These are phyloP conservation scores for Fregetta grallaria DNA, from an alignment of 2,113 vertebrate species.

Conservation along the genomic window DNA sequence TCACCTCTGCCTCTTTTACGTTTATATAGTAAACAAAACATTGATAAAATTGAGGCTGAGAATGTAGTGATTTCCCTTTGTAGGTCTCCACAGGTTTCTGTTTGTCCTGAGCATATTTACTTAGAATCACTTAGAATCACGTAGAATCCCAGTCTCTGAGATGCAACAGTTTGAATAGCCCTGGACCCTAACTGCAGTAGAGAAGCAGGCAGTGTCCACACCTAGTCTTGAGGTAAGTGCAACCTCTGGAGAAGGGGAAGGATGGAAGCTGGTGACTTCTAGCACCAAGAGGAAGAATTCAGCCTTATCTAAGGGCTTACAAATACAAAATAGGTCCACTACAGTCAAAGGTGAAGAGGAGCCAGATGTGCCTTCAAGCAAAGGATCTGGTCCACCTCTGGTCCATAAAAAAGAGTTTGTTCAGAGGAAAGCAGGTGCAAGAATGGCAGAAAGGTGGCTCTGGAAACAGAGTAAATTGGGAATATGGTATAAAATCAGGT, in stretches of 20 bases:
- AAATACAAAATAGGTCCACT: background rate
- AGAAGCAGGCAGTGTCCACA: background rate
- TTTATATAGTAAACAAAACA: constrained; percentile 64
- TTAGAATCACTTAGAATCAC: no score
- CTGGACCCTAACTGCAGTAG: background rate
- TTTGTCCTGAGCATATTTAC: constrained; percentile 22
- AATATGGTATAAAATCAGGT: background rate
- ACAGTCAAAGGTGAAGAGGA: background rate
- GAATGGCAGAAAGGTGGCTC: background rate
- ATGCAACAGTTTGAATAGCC: background rate
- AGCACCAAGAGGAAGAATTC: background rate
- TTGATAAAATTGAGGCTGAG: constrained; percentile 48
- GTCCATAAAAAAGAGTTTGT: background rate
- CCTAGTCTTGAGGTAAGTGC: background rate
- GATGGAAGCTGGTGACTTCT: background rate
- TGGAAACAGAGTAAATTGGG: background rate
- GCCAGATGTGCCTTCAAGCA: background rate
- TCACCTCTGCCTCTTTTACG: constrained; percentile 8
- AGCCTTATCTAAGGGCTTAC: background rate
- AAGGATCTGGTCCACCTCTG: background rate
- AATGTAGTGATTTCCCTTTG: constrained; percentile 51
- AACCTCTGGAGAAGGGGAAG: background rate
- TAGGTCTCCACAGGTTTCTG: background rate
- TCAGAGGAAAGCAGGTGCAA: background rate
- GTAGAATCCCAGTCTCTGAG: background rate